phyloP scores from a whole-genome alignment of 2,113 vertebrate genomes.

The Phoenicopterus ruber region DNA sequence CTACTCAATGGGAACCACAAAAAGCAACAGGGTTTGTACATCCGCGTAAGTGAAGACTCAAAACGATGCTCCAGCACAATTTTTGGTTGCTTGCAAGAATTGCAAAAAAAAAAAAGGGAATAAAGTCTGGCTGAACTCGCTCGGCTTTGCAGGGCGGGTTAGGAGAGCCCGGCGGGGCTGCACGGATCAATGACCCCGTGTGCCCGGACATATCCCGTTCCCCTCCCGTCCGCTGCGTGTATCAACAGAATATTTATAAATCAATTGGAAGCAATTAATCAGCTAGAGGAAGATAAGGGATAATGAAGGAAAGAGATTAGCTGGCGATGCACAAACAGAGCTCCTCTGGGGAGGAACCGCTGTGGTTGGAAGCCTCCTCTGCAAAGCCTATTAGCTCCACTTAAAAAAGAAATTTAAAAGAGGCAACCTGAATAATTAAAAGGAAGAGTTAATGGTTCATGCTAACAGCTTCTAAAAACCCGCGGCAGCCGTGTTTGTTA shows the following conservation, averaged over 20 bases:
- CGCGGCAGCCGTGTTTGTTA: background rate
- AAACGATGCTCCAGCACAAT: background rate
- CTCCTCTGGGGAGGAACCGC: background rate
- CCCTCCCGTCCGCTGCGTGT: background rate
- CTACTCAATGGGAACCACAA: background rate
- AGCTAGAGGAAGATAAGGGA: conserved; percentile 8
- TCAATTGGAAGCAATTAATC: conserved; percentile 57
- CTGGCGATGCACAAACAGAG: background rate
- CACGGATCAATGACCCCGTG: background rate
- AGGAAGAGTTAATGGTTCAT: conserved; percentile 46
- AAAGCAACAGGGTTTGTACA: background rate
- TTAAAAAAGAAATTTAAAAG: conserved; percentile 45
- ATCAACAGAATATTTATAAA: conserved; percentile 50
- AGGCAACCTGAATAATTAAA: conserved; percentile 59
- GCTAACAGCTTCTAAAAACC: conserved; percentile 8
- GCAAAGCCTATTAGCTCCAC: conserved; percentile 54
- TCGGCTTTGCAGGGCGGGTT: background rate
- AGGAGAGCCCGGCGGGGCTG: background rate
- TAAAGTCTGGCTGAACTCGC: background rate
- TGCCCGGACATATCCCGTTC: background rate
- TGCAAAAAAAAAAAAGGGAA: background rate
- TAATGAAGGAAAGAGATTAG: conserved; percentile 55
- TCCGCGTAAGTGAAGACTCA: accelerated
- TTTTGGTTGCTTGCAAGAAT: background rate
- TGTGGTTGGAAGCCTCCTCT: conserved; percentile 34